Evolutionary conservation across 2,888 invertebrate genomes (phyloP), one percentile per base, ranked within the genome.

Genomic region (Camptogramma bilineatum): DNA sequence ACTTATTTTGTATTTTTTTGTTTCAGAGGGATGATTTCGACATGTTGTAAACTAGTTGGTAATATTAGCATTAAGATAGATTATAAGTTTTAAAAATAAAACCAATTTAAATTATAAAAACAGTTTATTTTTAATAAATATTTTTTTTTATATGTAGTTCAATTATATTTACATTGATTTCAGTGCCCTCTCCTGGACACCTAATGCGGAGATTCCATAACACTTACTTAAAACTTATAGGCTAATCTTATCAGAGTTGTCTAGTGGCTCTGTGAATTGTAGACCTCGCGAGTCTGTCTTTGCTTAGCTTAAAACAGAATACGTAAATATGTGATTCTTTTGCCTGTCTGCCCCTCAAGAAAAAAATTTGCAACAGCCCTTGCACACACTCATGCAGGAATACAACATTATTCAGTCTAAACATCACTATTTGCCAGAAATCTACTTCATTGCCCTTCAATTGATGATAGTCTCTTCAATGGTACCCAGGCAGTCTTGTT

Each of bases 1-100:
- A 42, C 8, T 62, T 7, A 17, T 44, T 4, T 16, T 42, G 16
- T 63, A 59, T 71, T 74, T 74, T n/a, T 80, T 87, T 86, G 78
- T 94, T 94, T 76, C 93, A 94, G 94, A 88, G 94, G 67, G 94
- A 94, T 73, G 94, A 94, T 73, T 94, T 93, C 70, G 93, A 93
- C n/a, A 86, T 91, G 84, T 68, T 92, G 50, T 93, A 80, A 19
- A 28, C 39, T 18, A 19, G 16, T n/a, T 51, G 34, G 24, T 16
- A 50, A 42, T 24, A 5, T 50, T 48, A 57, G 10, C 0, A 21
- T 16, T 39, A 57, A 16, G 7, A 17, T 21, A 24, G 5, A 13
- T 39, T 39, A 31, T 31, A 39, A 39, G 34, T 39, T 39, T 28
- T 13, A 39, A 39, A 39, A 39, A 39, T 39, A 39, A 31, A 31